These are phyloP conservation scores for Eupithecia vulgata DNA, from an alignment of 2,888 invertebrate genomes.

Conservation along the genomic window DNA sequence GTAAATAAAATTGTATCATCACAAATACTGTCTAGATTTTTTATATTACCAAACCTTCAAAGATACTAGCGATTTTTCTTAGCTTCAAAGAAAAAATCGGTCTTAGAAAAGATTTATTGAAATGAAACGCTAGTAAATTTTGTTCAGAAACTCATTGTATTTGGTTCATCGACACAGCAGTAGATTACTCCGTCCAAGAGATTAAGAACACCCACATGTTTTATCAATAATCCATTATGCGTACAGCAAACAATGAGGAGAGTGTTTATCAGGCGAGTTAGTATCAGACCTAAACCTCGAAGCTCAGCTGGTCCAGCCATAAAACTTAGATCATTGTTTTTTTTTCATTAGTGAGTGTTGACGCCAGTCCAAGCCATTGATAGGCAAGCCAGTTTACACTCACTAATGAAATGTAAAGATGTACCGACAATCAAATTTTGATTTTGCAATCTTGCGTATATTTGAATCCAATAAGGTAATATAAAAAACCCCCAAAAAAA, in stretches of 20 bases:
- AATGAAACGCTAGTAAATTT: constrained; percentile 13
- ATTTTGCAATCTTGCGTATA: neutral
- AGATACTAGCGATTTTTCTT: neutral
- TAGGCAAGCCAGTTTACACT: too few relatives aligned
- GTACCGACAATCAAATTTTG: neutral
- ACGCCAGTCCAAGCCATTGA: too few relatives aligned
- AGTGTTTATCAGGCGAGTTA: constrained; percentile 70
- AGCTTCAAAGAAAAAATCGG: neutral
- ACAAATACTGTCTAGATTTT: neutral
- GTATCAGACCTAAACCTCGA: constrained; percentile 53
- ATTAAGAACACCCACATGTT: constrained; percentile 82
- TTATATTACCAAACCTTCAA: neutral
- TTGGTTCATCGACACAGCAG: constrained; percentile 67
- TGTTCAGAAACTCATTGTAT: constrained; percentile 46
- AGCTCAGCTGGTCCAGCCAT: constrained; percentile 7
- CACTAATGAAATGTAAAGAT: too few relatives aligned
- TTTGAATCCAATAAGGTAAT: too few relatives aligned
- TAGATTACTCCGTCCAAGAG: constrained; percentile 67
- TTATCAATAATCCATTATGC: constrained; percentile 84
- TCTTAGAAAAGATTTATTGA: neutral
- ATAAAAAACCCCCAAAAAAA: too few relatives aligned
- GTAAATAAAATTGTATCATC: neutral
- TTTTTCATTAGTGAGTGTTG: too few relatives aligned
- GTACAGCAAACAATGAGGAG: constrained; percentile 78
- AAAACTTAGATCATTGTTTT: neutral